Evolutionary conservation across 2,888 invertebrate species (phyloP), one percentile per base, ranked within the genome.

Genomic region (Tetranychus truncatus): DNA sequence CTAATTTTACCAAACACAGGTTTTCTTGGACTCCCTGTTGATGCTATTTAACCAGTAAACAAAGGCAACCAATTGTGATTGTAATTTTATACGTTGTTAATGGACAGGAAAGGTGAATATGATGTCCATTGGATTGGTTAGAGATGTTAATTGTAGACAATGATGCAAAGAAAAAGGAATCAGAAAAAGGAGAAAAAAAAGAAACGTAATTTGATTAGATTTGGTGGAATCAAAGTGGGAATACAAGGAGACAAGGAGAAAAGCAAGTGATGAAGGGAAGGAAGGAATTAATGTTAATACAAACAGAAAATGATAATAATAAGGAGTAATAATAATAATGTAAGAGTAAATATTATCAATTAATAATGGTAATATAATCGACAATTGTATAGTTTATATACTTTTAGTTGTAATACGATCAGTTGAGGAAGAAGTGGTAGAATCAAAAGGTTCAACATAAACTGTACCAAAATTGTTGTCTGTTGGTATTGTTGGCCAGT

Each of bases 21-120:
- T 21, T 82, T 78, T 76, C 91, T 86, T 82, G 91, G 93, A 82
- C 93, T 93, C 78, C 92, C 92, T 45, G 93, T 92, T 74, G 93
- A 92, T 92, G 79, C 66, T 75, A 76, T 74, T 72, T 69, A n/a
- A 71, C 66, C 69, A 75, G 24, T 74, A 72, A 65, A 71, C 11
- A n/a, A 45, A 34, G 7, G 1, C 24, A 18, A 77, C 21, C 15
- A 71, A 75, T 34, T 46, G 20, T 69, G 1, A 21, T 69, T 20
- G 21, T 18, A 21, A 69, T 34, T 34, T 34, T 34, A 34, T 34
- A 3, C 34, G 5, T 34, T 34, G 34, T 3, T 34, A 34, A 34
- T 34, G 34, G 34, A 34, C 34, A 34, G 34, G 34, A 34, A 34
- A 34, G 34, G 34, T 34, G 34, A 5, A 34, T 34, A 34, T 34